A percentile compares a stretch with the other conserved stretches of the same genome.
These are phyloP conservation scores for Peromyscus aztecus DNA, from an alignment of 2,797 vertebrate species.

Conservation along the genomic window DNA sequence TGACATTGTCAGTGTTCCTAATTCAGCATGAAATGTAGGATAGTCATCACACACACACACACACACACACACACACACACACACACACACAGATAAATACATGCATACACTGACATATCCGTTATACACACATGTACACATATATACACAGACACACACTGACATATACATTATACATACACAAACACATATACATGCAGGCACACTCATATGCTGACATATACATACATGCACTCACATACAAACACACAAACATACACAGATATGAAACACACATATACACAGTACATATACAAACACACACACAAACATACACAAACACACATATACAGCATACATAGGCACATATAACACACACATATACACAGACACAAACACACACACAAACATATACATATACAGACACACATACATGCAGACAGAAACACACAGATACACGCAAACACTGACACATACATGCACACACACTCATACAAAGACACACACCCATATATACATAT, in stretches of 20 bases:
- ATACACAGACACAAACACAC: background rate
- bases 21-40: constrained; percentile 13
- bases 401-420: too few relatives aligned
- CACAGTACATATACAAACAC: background rate
- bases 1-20: background rate
- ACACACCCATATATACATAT: background rate
- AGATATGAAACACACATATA: background rate
- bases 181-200: background rate
- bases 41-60: background rate
- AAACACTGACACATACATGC: background rate
- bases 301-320: background rate
- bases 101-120: background rate
- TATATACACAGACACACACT: background rate
- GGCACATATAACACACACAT: background rate
- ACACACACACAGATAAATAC: background rate
- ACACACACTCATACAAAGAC: background rate
- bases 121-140: background rate
- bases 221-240: background rate
- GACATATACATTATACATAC: background rate
- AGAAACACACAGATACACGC: background rate
- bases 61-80: background rate
- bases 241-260: background rate
- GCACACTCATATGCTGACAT: background rate
- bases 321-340: background rate
- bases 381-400: background rate